Evolutionary conservation across 1,140 invertebrate genomes (phyloP), one percentile per base, ranked within the genome.

Genomic region (Psix sp.): DNA sequence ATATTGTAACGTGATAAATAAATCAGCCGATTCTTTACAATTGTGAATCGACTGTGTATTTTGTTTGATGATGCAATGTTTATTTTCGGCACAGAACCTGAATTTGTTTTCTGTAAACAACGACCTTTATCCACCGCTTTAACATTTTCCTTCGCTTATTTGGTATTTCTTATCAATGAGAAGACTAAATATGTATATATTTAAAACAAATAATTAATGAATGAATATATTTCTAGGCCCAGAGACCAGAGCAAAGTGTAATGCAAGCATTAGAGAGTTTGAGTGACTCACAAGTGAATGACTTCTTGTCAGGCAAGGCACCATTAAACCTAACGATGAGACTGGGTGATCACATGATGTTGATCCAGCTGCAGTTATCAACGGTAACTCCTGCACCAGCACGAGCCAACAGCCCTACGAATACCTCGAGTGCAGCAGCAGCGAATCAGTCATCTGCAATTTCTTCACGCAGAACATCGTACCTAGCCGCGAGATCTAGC

Each of bases 311-410:
- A 80, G 95, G 96, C 31, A 95, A 96, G 85, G 95, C 95, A 17
- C 96, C 96, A 10, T 87, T 98, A 16, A 97, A 97, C 85, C 88
- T 98, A 40, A 97, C 95, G 31, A 97, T 98, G 95, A 91, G 95
- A 57, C 88, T 98, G 9, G 96, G 96, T 15, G 96, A 98, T 83
- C 96, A 98, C 87, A 96, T 98, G 94, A 97, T 98, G 96, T 90
- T 98, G 51, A 97, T 98, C 54, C 96, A 98, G 84, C 88, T 98
- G 29, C 96, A 98, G 83, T 87, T 98, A 45, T 96, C 95, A 36
- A 96, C 95, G 9, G 91, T 96, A 2, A 90, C 90, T 9, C 88
- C 83, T 7, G 78, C 84, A n/a, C 68, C 77, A 0, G 39, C 63
- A 11, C 46, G 74, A 21, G 68, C 74, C 7, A 54, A 54, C 10